A percentile compares a stretch with the other conserved stretches of the same genome.
Evolutionary conservation across 2,888 invertebrate genomes (phyloP).

Genomic region (Idaea dimidiata): DNA sequence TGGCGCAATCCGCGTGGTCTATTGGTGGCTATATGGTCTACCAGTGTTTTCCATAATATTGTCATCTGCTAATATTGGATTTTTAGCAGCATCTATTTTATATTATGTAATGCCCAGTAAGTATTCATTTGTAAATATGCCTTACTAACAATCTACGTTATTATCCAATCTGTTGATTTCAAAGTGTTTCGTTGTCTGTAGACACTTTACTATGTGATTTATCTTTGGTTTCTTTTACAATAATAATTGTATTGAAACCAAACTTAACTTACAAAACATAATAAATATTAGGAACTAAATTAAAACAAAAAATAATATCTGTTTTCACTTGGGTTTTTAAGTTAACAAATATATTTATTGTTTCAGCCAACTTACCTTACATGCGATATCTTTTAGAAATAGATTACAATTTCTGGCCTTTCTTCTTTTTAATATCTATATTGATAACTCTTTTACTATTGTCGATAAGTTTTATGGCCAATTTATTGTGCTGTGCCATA

Average conservation of each 20-base stretch:
- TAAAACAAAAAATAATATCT: too few relatives aligned
- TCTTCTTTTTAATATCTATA: slow-evolving; percentile 77
- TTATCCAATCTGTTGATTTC: too few relatives aligned
- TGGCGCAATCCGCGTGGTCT: slow-evolving; percentile 81
- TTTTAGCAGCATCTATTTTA: slow-evolving; percentile 79
- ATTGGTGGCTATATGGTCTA: slow-evolving; percentile 83
- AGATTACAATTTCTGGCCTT: slow-evolving; percentile 71
- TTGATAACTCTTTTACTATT: slow-evolving; percentile 71
- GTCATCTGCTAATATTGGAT: slow-evolving; percentile 82
- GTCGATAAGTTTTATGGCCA: slow-evolving; percentile 74
- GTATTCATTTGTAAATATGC: slow-evolving; percentile 23
- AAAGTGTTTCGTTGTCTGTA: background rate
- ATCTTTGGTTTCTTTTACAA: too few relatives aligned
- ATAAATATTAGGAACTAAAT: too few relatives aligned
- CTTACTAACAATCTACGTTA: background rate
- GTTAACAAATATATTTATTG: slow-evolving; percentile 60
- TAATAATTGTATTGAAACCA: too few relatives aligned
- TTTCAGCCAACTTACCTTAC: slow-evolving; percentile 18
- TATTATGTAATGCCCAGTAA: slow-evolving; percentile 83
- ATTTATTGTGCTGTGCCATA: slow-evolving; percentile 83
- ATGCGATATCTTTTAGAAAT: background rate
- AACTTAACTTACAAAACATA: too few relatives aligned
- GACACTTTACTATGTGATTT: too few relatives aligned
- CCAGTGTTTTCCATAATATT: slow-evolving; percentile 82
- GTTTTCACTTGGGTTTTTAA: slow-evolving; percentile 2